Percentiles rank a stretch among this genome's conserved stretches.
phyloP scores from a whole-genome alignment of 2,797 vertebrate species.

The Okamejei kenojei region DNA sequence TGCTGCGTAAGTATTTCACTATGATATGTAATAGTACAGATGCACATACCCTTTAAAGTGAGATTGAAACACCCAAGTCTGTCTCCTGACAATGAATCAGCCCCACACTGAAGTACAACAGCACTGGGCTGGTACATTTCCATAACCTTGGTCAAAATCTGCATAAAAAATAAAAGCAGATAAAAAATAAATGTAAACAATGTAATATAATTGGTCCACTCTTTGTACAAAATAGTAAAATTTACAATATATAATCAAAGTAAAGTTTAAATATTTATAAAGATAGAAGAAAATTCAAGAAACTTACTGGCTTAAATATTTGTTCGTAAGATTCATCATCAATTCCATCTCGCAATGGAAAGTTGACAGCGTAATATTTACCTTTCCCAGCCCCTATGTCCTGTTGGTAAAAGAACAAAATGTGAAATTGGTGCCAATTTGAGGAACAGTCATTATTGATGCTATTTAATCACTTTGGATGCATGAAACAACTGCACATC shows the following conservation, averaged over 20 bases:
- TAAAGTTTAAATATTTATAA: background rate
- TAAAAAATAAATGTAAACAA: background rate
- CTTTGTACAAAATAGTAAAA: background rate
- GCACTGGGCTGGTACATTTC: slow-evolving; percentile 81
- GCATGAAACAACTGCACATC: background rate
- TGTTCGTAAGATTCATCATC: slow-evolving; percentile 83
- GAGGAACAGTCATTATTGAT: background rate
- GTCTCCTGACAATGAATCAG: slow-evolving; percentile 74
- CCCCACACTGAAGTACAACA: slow-evolving; percentile 73
- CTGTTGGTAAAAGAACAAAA: slow-evolving; percentile 51
- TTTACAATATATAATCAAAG: background rate
- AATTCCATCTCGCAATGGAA: slow-evolving; percentile 83
- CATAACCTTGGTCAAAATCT: slow-evolving; percentile 81
- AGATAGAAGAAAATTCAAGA: slow-evolving; percentile 35
- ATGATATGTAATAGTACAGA: background rate
- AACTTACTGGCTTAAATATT: slow-evolving; percentile 85
- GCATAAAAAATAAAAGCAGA: slow-evolving; percentile 38
- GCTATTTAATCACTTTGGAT: background rate
- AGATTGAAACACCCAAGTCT: slow-evolving; percentile 77
- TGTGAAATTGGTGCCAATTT: background rate
- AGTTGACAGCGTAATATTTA: slow-evolving; percentile 89
- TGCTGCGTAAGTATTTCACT: background rate
- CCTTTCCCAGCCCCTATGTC: slow-evolving; percentile 89
- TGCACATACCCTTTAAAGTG: slow-evolving; percentile 68
- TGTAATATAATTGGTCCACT: background rate